phyloP scores from a whole-genome alignment of 2,888 invertebrate species.

The Hyposoter didymator region DNA sequence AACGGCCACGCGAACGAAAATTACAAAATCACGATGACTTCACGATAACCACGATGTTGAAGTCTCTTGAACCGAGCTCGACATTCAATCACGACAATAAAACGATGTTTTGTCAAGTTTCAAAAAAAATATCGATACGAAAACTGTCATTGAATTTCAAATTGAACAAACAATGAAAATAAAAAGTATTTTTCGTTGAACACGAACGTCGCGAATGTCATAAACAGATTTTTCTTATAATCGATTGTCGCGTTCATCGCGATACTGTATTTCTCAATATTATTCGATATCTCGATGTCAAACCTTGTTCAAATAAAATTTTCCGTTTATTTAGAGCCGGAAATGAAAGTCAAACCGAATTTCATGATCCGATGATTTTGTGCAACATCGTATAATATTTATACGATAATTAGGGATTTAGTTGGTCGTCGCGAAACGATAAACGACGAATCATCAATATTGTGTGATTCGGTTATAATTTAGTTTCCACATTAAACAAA shows the following conservation, averaged over 20 bases:
- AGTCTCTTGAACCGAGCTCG: too few species aligned
- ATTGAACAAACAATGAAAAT: too few species aligned
- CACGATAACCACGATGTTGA: too few species aligned
- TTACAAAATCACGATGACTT: too few species aligned
- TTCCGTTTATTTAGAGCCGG: not conserved
- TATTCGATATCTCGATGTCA: not conserved
- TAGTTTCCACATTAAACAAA: not conserved
- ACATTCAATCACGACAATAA: too few species aligned
- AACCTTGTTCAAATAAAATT: not conserved
- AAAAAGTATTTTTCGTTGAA: too few species aligned
- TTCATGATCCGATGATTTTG: not conserved
- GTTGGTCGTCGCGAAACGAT: not conserved
- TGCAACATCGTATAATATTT: not conserved
- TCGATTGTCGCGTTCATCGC: not conserved
- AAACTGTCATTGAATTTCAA: too few species aligned
- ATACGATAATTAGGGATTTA: not conserved
- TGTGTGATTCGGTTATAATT: slow-evolving; percentile 11
- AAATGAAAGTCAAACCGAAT: not conserved
- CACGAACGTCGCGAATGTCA: too few species aligned
- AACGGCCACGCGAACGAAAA: too few species aligned
- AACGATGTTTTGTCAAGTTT: too few species aligned
- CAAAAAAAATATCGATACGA: too few species aligned
- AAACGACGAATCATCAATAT: slow-evolving; percentile 15
- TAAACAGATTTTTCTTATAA: too few species aligned
- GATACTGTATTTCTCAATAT: not conserved